These are phyloP conservation scores for Empidonax alnorum DNA, from an alignment of 2,113 vertebrate genomes.

Conservation along the genomic window DNA sequence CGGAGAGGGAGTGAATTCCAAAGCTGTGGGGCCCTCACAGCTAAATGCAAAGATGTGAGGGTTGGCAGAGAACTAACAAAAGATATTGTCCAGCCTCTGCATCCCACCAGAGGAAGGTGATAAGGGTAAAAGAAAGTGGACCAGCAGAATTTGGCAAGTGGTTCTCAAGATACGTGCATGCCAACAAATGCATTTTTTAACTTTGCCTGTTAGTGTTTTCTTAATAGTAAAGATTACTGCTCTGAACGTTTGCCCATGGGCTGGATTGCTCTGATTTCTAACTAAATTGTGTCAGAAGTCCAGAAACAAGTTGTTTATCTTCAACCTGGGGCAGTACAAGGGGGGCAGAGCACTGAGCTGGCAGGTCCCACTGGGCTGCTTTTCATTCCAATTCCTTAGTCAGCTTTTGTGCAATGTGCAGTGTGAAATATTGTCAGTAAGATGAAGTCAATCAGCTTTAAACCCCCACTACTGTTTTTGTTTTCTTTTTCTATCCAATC, in stretches of 20 bases:
- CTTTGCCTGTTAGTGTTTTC: not conserved
- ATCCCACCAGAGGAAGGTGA: conserved; percentile 45
- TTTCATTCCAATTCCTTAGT: not conserved
- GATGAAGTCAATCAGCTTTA: not conserved
- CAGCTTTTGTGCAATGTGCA: not conserved
- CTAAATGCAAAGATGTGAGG: conserved; percentile 52
- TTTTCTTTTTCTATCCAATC: not conserved
- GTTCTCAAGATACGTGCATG: not conserved
- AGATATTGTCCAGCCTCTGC: conserved; percentile 39
- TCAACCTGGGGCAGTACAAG: not conserved
- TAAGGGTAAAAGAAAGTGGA: conserved; percentile 37
- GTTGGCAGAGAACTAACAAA: conserved; percentile 49
- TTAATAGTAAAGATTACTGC: not conserved
- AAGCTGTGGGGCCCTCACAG: conserved; percentile 43
- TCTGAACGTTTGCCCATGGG: not conserved
- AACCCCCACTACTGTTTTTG: not conserved
- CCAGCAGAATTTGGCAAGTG: not conserved
- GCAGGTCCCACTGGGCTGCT: not conserved
- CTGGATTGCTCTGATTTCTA: not conserved
- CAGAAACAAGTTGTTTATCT: not conserved
- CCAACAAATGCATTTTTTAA: not conserved
- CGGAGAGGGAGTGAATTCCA: conserved; percentile 49
- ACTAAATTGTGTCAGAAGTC: not conserved
- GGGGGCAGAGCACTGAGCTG: not conserved
- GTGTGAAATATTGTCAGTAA: not conserved